Evolutionary conservation across 2,888 invertebrate genomes (phyloP).

Genomic region (Polietes domitor): DNA sequence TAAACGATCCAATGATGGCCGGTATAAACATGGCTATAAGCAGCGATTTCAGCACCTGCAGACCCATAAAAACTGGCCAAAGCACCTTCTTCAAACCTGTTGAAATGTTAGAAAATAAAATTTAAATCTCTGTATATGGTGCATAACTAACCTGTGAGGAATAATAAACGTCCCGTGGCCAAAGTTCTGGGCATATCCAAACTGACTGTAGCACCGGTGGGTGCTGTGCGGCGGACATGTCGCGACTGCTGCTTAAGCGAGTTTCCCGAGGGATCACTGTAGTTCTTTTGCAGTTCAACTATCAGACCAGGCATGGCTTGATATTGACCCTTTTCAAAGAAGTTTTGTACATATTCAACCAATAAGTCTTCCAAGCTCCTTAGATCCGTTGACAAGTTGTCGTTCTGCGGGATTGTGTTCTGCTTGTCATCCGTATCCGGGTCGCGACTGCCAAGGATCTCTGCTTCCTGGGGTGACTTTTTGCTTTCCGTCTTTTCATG

Average conservation of each 20-base stretch:
- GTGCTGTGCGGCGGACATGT: conserved; percentile 80
- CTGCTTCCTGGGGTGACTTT: not conserved
- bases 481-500: not conserved
- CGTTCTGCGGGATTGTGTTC: conserved; percentile 36
- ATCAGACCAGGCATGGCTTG: conserved; percentile 75
- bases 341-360: conserved; percentile 74
- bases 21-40: conserved; percentile 92
- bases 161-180: conserved; percentile 85
- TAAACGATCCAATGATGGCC: conserved; percentile 90
- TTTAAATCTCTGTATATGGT: not conserved
- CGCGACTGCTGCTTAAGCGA: conserved; percentile 19
- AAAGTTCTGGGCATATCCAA: conserved; percentile 84
- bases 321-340: conserved; percentile 74
- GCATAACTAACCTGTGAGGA: conserved; percentile 82
- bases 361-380: conserved; percentile 74
- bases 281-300: conserved; percentile 72
- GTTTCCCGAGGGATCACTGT: conserved; percentile 67
- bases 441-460: not conserved
- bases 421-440: not conserved
- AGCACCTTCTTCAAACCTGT: conserved; percentile 92
- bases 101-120: conserved; percentile 82
- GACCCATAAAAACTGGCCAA: conserved; percentile 90
- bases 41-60: conserved; percentile 91
- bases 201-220: conserved; percentile 80
- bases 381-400: conserved; percentile 70